A percentile compares a stretch with the other conserved stretches of the same genome.
These are phyloP conservation scores for Sinopyrophorus schimmeli DNA, from an alignment of 2,888 invertebrate species.

Conservation along the genomic window DNA sequence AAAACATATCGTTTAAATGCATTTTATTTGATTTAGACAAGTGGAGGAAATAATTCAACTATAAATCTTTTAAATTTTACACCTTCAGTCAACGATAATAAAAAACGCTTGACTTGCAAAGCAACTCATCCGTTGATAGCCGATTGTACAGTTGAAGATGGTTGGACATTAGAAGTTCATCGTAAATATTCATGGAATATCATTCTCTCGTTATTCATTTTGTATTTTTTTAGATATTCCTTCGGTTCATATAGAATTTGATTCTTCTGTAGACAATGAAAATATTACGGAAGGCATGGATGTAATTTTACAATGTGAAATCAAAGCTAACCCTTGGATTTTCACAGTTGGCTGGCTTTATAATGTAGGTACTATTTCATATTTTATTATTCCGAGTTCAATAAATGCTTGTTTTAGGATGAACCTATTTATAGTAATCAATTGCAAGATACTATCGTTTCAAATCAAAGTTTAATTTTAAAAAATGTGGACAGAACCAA, in stretches of 20 bases:
- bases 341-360: conserved; percentile 14
- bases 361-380: conserved; percentile 19
- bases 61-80: conserved; percentile 19
- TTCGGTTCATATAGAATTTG: conserved; percentile 7
- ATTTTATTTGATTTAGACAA: conserved; percentile 5
- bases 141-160: conserved; percentile 15
- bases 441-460: conserved; percentile 7
- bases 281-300: conserved; percentile 19
- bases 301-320: conserved; percentile 13
- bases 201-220: no score
- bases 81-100: conserved; percentile 18
- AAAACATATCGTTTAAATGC: not conserved
- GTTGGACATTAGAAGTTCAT: conserved; percentile 18
- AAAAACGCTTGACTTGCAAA: conserved; percentile 18
- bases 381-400: not conserved
- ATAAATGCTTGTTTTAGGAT: conserved; percentile 7
- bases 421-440: conserved; percentile 21
- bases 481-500: conserved; percentile 16
- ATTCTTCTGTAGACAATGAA: conserved; percentile 7
- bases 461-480: conserved; percentile 18
- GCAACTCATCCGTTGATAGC: conserved; percentile 18
- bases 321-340: conserved; percentile 20
- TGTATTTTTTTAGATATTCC: conserved; percentile 22
- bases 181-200: no score
- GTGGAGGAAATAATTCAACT: conserved; percentile 11